Percentiles rank a stretch among this genome's conserved stretches.
These are phyloP conservation scores for Diarsia dahlii DNA, from an alignment of 2,888 invertebrate genomes.

Conservation along the genomic window DNA sequence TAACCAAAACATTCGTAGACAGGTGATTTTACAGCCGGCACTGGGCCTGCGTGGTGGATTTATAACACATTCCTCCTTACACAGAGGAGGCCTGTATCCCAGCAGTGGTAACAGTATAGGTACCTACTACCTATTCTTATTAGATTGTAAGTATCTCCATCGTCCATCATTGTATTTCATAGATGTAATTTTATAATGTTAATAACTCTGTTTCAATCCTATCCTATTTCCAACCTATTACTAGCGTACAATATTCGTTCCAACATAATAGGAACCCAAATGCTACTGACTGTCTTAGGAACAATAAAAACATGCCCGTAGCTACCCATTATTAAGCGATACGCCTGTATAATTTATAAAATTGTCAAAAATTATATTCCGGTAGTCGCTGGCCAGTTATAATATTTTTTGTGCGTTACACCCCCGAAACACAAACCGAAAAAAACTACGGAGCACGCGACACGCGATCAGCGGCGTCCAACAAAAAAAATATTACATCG, in stretches of 20 bases:
- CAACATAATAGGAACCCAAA: conserved; percentile 54
- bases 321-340: conserved; percentile 85
- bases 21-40: neutral
- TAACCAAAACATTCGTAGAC: neutral
- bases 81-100: neutral
- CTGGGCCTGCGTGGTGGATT: neutral
- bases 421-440: conserved; percentile 81
- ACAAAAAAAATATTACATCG: conserved; percentile 82
- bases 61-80: neutral
- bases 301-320: conserved; percentile 73
- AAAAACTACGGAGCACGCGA: conserved; percentile 88
- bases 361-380: conserved; percentile 90
- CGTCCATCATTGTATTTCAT: neutral
- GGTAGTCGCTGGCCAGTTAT: conserved; percentile 89
- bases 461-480: conserved; percentile 86
- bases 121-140: neutral
- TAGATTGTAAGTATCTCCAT: neutral
- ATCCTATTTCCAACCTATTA: conserved; percentile 5
- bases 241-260: conserved; percentile 40
- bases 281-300: conserved; percentile 60
- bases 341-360: conserved; percentile 88
- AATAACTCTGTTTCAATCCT: neutral
- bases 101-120: neutral
- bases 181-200: conserved; percentile 8
- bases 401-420: conserved; percentile 85